A percentile compares a stretch with the other conserved stretches of the same genome.
These are phyloP conservation scores for Peromyscus attwateri DNA, from an alignment of 2,797 vertebrate species.

Conservation along the genomic window DNA sequence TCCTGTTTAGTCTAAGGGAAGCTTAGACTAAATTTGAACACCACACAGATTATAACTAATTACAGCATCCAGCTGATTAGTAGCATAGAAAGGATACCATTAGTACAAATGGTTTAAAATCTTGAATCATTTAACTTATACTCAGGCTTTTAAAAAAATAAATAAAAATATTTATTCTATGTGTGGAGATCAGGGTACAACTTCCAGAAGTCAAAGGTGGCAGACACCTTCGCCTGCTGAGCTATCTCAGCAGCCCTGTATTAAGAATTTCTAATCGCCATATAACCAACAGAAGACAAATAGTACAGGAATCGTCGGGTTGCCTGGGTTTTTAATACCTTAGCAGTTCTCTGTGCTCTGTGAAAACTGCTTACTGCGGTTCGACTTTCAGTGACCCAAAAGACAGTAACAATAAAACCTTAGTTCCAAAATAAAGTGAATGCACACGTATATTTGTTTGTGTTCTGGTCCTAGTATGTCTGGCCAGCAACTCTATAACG, in stretches of 20 bases:
- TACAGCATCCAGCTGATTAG: neutral
- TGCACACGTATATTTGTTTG: too few relatives aligned
- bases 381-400: neutral
- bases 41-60: neutral
- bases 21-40: neutral
- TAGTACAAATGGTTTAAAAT: conserved; percentile 22
- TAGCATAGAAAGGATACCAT: neutral
- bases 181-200: neutral
- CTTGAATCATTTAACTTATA: neutral
- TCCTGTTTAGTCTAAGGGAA: neutral
- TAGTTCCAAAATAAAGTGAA: conserved; percentile 2
- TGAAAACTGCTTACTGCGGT: neutral
- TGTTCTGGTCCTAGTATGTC: neutral
- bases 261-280: neutral
- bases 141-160: neutral
- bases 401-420: neutral
- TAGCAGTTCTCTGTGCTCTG: neutral
- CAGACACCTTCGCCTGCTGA: neutral
- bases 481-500: neutral
- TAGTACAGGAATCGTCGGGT: neutral
- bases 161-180: neutral
- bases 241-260: neutral
- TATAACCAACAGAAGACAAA: neutral
- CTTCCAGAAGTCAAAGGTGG: neutral
- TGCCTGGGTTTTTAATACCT: neutral